These are phyloP conservation scores for Luehdorfia chinensis DNA, from an alignment of 1,140 invertebrate species.

Conservation along the genomic window DNA sequence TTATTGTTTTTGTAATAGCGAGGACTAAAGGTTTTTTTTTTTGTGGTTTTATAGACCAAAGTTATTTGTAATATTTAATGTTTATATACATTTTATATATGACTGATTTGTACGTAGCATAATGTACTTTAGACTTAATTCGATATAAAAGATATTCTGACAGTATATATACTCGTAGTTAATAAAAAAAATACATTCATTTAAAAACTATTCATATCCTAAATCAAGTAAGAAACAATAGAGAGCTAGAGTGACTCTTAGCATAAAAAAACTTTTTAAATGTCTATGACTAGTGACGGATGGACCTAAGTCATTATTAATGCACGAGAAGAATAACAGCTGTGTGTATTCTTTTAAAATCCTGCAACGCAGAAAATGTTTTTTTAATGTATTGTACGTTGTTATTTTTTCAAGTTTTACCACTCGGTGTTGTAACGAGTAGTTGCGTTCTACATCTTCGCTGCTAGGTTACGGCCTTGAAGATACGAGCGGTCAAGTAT, in stretches of 20 bases:
- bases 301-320: slow-evolving; percentile 14
- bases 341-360: slow-evolving; percentile 14
- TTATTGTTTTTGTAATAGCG: too few species aligned
- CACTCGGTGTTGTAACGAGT: slow-evolving; percentile 15
- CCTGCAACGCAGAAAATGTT: slow-evolving; percentile 17
- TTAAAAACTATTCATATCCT: slow-evolving; percentile 1
- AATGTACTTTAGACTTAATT: too few species aligned
- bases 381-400: slow-evolving; percentile 15
- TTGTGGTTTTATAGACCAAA: too few species aligned
- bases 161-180: too few species aligned
- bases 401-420: slow-evolving; percentile 17
- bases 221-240: slow-evolving; percentile 17
- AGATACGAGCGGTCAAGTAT: slow-evolving; percentile 15
- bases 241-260: slow-evolving; percentile 3
- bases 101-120: too few species aligned
- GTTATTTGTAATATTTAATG: too few species aligned
- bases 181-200: too few species aligned
- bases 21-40: too few species aligned
- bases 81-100: too few species aligned
- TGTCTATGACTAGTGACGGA: slow-evolving; percentile 17
- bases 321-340: slow-evolving; percentile 9
- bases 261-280: slow-evolving; percentile 6
- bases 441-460: slow-evolving; percentile 9
- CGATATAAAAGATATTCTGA: too few species aligned
- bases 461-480: slow-evolving; percentile 11